Percentiles rank a stretch among this genome's conserved stretches.
phyloP scores from a whole-genome alignment of 2,888 invertebrate species.

The Anodontia alba region DNA sequence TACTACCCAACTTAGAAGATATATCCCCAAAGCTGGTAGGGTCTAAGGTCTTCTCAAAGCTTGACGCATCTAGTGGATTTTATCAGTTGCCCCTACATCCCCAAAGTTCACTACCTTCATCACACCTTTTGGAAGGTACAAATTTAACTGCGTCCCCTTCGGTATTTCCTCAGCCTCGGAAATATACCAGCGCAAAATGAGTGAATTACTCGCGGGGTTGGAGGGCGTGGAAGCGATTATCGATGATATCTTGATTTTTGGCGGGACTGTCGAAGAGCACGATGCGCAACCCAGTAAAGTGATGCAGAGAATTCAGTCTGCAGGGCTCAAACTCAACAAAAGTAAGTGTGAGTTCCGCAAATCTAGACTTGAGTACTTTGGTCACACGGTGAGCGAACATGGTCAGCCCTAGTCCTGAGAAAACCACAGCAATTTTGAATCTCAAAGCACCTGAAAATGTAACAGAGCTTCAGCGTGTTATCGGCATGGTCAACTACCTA shows the following conservation, averaged over 20 bases:
- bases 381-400: slow-evolving; percentile 41
- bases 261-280: slow-evolving; percentile 35
- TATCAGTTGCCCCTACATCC: slow-evolving; percentile 50
- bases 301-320: slow-evolving; percentile 23
- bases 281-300: slow-evolving; percentile 35
- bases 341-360: slow-evolving; percentile 54
- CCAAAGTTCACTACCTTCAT: slow-evolving; percentile 42
- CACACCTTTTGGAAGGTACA: slow-evolving; percentile 46
- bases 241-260: slow-evolving; percentile 55
- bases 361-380: slow-evolving; percentile 39
- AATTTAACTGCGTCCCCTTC: slow-evolving; percentile 43
- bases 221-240: slow-evolving; percentile 44
- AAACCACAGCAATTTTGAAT: slow-evolving; percentile 7
- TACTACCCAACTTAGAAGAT: slow-evolving; percentile 53
- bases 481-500: slow-evolving; percentile 6
- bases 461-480: slow-evolving; percentile 30
- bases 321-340: slow-evolving; percentile 61
- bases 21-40: slow-evolving; percentile 40
- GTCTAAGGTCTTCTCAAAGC: slow-evolving; percentile 46
- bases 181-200: slow-evolving; percentile 38
- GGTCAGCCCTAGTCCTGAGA: slow-evolving; percentile 47
- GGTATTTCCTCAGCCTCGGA: slow-evolving; percentile 49
- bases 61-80: slow-evolving; percentile 55
- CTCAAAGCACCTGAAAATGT: not conserved
- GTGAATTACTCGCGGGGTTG: slow-evolving; percentile 38